Conservation (phyloP, 2,888 invertebrate species). For the Pelosia muscerda region DNA sequence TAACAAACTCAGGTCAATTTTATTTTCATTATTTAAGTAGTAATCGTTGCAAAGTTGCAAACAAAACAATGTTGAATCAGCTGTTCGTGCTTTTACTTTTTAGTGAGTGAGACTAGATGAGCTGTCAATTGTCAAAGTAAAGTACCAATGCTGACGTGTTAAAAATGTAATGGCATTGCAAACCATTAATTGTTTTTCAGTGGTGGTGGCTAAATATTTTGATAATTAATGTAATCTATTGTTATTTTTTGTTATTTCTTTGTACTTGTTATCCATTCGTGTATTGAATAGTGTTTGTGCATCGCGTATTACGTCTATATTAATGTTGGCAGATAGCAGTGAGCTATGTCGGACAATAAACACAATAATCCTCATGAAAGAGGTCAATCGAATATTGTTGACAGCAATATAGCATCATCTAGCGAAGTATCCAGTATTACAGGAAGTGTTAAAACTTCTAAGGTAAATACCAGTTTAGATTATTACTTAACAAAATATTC, state of each 20-base stretch:
- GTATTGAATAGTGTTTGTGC: conserved; percentile 39
- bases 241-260: conserved; percentile 25
- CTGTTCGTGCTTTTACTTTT: neutral
- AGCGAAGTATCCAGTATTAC: conserved; percentile 72
- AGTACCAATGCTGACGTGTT: conserved; percentile 58
- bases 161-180: conserved; percentile 53
- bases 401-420: conserved; percentile 71
- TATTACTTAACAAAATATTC: conserved; percentile 23
- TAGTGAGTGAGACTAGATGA: neutral
- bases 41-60: no score
- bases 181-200: conserved; percentile 58
- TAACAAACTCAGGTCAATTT: neutral
- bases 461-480: conserved; percentile 60
- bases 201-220: conserved; percentile 77
- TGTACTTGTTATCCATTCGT: conserved; percentile 37
- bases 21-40: neutral
- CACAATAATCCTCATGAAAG: conserved; percentile 72
- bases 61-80: neutral
- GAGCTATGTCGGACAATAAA: conserved; percentile 80
- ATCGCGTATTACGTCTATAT: conserved; percentile 49
- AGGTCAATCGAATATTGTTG: conserved; percentile 67
- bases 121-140: conserved; percentile 22
- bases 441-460: conserved; percentile 74
- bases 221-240: conserved; percentile 42
- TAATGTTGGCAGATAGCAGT: conserved; percentile 74